These are phyloP conservation scores for Platyscapa corneri DNA, from an alignment of 1,140 invertebrate genomes.

Conservation along the genomic window DNA sequence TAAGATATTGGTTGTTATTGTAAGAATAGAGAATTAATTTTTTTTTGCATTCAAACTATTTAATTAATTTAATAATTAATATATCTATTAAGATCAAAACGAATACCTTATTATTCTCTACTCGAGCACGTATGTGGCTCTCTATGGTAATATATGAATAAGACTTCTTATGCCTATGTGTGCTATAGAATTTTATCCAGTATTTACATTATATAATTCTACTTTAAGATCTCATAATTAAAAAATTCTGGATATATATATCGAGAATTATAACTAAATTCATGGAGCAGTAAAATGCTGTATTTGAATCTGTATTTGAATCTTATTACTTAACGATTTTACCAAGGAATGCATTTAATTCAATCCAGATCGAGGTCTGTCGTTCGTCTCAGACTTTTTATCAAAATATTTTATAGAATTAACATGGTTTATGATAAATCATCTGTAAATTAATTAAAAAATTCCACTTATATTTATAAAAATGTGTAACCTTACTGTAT, in stretches of 20 bases:
- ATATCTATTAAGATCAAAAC: no score
- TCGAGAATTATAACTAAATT: neutral
- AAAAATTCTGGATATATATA: neutral
- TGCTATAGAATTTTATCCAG: neutral
- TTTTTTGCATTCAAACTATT: no score
- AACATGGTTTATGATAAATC: neutral
- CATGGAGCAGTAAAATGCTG: neutral
- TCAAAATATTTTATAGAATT: neutral
- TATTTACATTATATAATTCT: neutral
- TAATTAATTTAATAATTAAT: no score
- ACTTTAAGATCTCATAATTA: neutral
- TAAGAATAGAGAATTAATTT: no score
- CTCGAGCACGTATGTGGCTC: no score
- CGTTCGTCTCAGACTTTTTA: neutral
- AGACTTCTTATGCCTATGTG: neutral
- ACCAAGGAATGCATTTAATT: neutral
- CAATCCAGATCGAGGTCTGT: neutral
- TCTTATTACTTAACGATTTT: neutral
- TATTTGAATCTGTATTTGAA: neutral
- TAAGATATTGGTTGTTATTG: no score
- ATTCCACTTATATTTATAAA: no score
- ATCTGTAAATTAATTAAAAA: no score
- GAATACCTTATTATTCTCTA: no score
- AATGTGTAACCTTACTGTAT: no score
- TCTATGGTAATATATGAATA: neutral